Evolutionary conservation across 1,140 invertebrate genomes (phyloP).

Genomic region (Penaeus japonicus): DNA sequence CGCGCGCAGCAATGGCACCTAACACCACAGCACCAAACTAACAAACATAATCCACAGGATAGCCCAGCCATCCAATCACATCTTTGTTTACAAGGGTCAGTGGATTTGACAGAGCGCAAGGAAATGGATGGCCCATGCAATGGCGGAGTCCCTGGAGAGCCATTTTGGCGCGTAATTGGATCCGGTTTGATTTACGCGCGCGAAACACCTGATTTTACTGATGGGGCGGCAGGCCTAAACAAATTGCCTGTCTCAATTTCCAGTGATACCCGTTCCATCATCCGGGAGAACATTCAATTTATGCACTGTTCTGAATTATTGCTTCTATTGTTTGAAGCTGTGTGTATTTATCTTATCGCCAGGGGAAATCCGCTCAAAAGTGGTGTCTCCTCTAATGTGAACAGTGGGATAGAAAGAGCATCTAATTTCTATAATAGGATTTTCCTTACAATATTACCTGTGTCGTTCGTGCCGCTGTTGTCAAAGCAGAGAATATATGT

Average conservation of each 20-base stretch:
- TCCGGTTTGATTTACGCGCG: slow-evolving; percentile 54
- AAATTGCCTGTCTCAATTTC: slow-evolving; percentile 53
- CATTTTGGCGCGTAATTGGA: slow-evolving; percentile 54
- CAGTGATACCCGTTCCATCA: slow-evolving; percentile 46
- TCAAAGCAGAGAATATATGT: neutral
- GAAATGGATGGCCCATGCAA: slow-evolving; percentile 41
- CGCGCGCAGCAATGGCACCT: neutral
- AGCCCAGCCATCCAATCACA: slow-evolving; percentile 30
- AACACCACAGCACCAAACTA: neutral
- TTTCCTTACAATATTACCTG: slow-evolving; percentile 29
- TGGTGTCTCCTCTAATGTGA: slow-evolving; percentile 38
- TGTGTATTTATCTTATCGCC: neutral
- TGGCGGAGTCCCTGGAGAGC: slow-evolving; percentile 36
- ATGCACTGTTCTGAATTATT: neutral
- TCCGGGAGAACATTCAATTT: slow-evolving; percentile 20
- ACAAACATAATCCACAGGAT: neutral
- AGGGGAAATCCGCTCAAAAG: slow-evolving; percentile 39
- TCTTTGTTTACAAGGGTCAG: slow-evolving; percentile 49
- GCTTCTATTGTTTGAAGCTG: neutral
- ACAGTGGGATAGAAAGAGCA: slow-evolving; percentile 21
- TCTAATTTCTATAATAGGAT: slow-evolving; percentile 42
- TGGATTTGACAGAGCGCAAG: slow-evolving; percentile 34
- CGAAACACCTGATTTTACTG: slow-evolving; percentile 56
- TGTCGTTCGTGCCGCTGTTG: slow-evolving; percentile 16
- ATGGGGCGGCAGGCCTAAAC: slow-evolving; percentile 44